Evolutionary conservation across 1,140 invertebrate genomes (phyloP), one percentile per base, ranked within the genome.

Genomic region (Pygmarrhopalites habei): DNA sequence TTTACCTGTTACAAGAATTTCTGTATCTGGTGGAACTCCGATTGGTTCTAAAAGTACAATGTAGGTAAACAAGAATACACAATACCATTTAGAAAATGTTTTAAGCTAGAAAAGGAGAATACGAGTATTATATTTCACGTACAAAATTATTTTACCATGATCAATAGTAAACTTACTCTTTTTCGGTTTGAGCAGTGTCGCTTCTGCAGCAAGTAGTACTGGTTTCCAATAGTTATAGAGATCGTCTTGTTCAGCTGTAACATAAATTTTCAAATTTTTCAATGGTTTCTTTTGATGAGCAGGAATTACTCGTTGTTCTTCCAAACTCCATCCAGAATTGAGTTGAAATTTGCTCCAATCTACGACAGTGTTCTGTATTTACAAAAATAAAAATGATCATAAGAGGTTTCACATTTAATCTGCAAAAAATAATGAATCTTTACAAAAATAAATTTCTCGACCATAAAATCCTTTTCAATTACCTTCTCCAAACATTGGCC

Each of bases 171-270:
- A 17, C 66, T 67, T 58, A 63, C 63, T 60, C 49, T 64, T 63
- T 3, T 58, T 25, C 25, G 68, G 60, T 53, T 67, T 65, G 0
- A 70, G 39, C 19, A 66, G 25, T n/a, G 30, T 51, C 19, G 69
- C 69, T 60, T 64, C 47, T 21, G 65, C 65, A 29, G 63, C 69
- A 23, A 59, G 62, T 5, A 70, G 44, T 14, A 70, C 65, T 2
- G 69, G 69, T 58, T 67, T 70, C 69, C 69, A 70, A 41, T 70
- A 70, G 49, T 67, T 64, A 53, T 67, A 70, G 30, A 70, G 28
- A 30, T 67, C 63, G 12, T 67, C 66, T 2, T 62, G 55, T 43
- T 58, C 62, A 23, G 62, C 60, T 12, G 66, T 67, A 15, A 70
- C 62, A 59, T 51, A 70, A 26, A 70, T 47, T 30, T 63, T 62